These are phyloP conservation scores for Bhutanitis thaidina DNA, from an alignment of 2,888 invertebrate species.

Conservation along the genomic window DNA sequence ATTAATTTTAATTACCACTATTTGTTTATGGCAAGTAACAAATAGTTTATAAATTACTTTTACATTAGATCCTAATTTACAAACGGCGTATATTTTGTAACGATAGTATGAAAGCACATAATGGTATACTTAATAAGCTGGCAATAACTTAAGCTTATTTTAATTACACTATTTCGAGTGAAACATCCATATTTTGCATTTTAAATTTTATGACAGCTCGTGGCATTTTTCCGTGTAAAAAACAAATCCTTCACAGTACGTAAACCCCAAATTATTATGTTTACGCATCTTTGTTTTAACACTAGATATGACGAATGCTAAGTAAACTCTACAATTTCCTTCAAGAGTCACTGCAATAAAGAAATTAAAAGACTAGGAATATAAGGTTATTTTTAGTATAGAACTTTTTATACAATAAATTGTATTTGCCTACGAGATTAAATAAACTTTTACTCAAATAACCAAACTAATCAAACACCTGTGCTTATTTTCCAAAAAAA, in stretches of 20 bases:
- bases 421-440: too few relatives aligned
- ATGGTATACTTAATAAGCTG: too few relatives aligned
- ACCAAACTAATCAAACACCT: too few relatives aligned
- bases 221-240: constrained; percentile 7
- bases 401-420: too few relatives aligned
- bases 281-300: constrained; percentile 16
- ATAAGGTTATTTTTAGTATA: constrained; percentile 2
- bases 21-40: background rate
- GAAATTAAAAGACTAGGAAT: constrained; percentile 9
- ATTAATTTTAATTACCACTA: background rate
- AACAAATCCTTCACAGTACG: constrained; percentile 17
- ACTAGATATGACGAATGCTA: constrained; percentile 20
- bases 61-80: background rate
- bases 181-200: background rate
- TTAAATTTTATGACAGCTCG: constrained; percentile 6
- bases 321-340: constrained; percentile 17
- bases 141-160: too few relatives aligned
- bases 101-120: background rate
- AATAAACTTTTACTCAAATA: too few relatives aligned
- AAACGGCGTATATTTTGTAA: background rate
- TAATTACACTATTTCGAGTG: too few relatives aligned
- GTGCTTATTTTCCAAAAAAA: too few relatives aligned
- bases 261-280: constrained; percentile 17
- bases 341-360: constrained; percentile 19
- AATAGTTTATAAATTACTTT: background rate